A percentile compares a stretch with the other conserved stretches of the same genome.
These are phyloP conservation scores for Gymnothorax reevesii DNA, from an alignment of 2,797 vertebrate genomes.

Conservation along the genomic window DNA sequence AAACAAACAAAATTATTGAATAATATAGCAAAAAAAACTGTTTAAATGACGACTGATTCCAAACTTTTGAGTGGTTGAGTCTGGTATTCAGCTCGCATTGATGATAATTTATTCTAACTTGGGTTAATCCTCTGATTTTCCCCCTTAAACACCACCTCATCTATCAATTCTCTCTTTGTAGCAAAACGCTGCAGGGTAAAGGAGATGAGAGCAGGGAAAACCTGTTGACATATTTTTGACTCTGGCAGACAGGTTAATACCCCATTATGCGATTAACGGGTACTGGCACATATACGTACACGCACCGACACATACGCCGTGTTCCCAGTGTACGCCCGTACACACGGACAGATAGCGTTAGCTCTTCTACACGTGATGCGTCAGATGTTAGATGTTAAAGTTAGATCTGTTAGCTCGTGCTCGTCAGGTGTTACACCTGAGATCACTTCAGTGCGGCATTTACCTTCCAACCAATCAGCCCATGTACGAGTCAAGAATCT, in stretches of 20 bases:
- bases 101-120: slow-evolving; percentile 23
- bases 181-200: not conserved
- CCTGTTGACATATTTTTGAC: not conserved
- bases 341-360: not conserved
- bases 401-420: not conserved
- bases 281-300: not conserved
- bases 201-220: not conserved
- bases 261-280: not conserved
- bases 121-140: slow-evolving; percentile 14
- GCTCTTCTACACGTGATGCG: not conserved
- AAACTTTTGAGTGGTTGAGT: no score
- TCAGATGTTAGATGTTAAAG: not conserved
- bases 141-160: slow-evolving; percentile 20
- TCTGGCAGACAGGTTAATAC: not conserved
- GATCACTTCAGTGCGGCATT: not conserved
- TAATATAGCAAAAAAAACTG: no score
- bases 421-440: not conserved
- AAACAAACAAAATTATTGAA: no score
- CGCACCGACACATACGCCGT: not conserved
- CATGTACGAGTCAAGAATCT: not conserved
- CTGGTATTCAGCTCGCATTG: not conserved
- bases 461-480: not conserved
- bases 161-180: slow-evolving; percentile 17
- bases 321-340: not conserved
- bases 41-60: no score